Evolutionary conservation across 2,797 vertebrate species (phyloP).

Genomic region (Rallus crepitans): DNA sequence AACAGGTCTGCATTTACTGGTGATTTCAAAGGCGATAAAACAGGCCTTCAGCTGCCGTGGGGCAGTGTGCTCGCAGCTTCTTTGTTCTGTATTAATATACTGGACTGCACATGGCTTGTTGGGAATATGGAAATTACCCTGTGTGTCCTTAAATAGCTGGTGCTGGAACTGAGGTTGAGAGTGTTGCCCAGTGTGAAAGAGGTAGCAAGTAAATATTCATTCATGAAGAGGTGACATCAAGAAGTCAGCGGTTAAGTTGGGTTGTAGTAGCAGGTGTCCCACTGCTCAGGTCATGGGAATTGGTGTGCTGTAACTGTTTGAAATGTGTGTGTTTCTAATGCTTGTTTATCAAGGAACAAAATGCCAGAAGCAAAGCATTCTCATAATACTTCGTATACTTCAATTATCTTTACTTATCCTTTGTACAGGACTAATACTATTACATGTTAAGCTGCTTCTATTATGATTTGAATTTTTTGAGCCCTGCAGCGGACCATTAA

Average conservation of each 20-base stretch:
- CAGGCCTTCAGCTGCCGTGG: rapidly evolving
- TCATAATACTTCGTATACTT: background rate
- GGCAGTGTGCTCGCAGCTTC: background rate
- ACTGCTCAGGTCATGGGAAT: rapidly evolving
- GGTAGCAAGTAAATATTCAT: background rate
- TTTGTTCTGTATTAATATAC: background rate
- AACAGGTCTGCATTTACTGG: background rate
- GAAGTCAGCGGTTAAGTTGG: background rate
- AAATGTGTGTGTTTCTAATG: background rate
- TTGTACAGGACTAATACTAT: background rate
- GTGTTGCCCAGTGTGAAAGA: background rate
- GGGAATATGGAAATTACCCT: background rate
- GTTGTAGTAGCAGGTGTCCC: background rate
- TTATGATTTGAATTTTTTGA: background rate
- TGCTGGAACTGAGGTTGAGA: background rate
- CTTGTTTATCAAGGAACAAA: background rate
- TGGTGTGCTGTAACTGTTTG: background rate
- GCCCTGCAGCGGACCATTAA: background rate
- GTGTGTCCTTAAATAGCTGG: background rate
- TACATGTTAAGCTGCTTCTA: background rate
- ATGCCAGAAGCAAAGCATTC: background rate
- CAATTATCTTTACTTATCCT: background rate
- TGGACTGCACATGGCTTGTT: background rate
- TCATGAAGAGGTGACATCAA: background rate
- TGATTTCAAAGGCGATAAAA: background rate